phyloP scores from a whole-genome alignment of 2,113 vertebrate genomes.

The Indicator maculatus region DNA sequence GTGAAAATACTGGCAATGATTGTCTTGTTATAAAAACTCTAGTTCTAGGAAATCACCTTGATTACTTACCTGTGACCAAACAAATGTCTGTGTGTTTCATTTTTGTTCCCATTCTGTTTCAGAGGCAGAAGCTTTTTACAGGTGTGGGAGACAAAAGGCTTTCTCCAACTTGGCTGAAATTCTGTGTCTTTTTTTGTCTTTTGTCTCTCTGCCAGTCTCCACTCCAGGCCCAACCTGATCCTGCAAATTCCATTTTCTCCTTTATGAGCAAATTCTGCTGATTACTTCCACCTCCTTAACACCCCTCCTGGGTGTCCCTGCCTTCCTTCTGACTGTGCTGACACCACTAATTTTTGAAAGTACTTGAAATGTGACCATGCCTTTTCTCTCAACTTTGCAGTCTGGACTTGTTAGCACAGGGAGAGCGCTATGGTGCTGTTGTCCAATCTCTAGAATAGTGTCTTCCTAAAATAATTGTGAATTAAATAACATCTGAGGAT shows the following conservation, averaged over 20 bases:
- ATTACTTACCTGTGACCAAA: not conserved
- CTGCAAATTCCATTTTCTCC: constrained; percentile 4
- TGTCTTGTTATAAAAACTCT: not conserved
- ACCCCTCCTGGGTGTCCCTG: not conserved
- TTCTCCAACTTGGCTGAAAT: not conserved
- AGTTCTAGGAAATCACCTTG: not conserved
- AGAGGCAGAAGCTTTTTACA: not conserved
- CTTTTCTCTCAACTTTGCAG: not conserved
- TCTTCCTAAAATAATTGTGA: not conserved
- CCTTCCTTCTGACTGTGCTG: constrained; percentile 21
- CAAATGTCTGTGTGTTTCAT: not conserved
- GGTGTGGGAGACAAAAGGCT: not conserved
- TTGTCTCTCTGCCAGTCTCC: not conserved
- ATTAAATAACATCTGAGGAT: not conserved
- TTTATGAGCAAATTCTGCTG: constrained; percentile 21
- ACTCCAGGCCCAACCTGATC: not conserved
- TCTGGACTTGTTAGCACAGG: not conserved
- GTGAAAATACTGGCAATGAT: not conserved
- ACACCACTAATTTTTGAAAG: not conserved
- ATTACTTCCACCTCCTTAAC: constrained; percentile 20
- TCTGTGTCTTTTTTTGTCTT: not conserved
- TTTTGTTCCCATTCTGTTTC: not conserved
- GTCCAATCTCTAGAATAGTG: not conserved
- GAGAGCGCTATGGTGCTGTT: not conserved
- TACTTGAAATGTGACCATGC: not conserved